phyloP scores from a whole-genome alignment of 2,888 invertebrate genomes.

The Blera fallax region DNA sequence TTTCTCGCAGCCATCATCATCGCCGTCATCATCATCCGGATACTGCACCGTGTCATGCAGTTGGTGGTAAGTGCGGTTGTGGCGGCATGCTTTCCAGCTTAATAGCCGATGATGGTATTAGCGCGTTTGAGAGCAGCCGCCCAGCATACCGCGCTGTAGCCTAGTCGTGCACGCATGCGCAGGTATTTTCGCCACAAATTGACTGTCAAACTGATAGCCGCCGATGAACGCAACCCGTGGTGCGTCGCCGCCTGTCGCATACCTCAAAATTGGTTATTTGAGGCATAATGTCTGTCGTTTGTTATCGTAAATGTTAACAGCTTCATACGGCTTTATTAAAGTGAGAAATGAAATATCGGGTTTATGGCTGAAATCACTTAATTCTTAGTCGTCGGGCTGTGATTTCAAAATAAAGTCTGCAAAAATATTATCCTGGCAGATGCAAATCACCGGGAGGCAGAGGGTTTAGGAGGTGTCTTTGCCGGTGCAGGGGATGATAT shows the following conservation, averaged over 20 bases:
- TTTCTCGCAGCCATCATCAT: neutral
- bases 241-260: slow-evolving; percentile 56
- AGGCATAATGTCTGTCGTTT: slow-evolving; percentile 65
- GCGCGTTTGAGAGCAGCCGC: slow-evolving; percentile 54
- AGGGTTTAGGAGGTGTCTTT: neutral
- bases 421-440: slow-evolving; percentile 56
- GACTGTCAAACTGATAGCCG: slow-evolving; percentile 45
- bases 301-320: slow-evolving; percentile 72
- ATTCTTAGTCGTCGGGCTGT: slow-evolving; percentile 48
- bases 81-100: slow-evolving; percentile 9
- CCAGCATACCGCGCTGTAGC: neutral
- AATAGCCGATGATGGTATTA: slow-evolving; percentile 52
- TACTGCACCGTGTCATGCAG: slow-evolving; percentile 55
- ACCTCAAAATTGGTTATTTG: slow-evolving; percentile 70
- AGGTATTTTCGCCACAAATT: slow-evolving; percentile 35
- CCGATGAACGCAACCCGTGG: slow-evolving; percentile 18
- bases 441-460: slow-evolving; percentile 26
- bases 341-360: slow-evolving; percentile 73
- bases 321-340: slow-evolving; percentile 71
- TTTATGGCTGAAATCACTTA: slow-evolving; percentile 73
- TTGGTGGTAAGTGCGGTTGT: neutral
- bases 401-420: slow-evolving; percentile 57
- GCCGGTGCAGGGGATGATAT: neutral
- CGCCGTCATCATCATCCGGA: slow-evolving; percentile 37
- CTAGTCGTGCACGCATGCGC: slow-evolving; percentile 18